These are phyloP conservation scores for Onchidella celtica DNA, from an alignment of 2,888 invertebrate genomes.

Conservation along the genomic window DNA sequence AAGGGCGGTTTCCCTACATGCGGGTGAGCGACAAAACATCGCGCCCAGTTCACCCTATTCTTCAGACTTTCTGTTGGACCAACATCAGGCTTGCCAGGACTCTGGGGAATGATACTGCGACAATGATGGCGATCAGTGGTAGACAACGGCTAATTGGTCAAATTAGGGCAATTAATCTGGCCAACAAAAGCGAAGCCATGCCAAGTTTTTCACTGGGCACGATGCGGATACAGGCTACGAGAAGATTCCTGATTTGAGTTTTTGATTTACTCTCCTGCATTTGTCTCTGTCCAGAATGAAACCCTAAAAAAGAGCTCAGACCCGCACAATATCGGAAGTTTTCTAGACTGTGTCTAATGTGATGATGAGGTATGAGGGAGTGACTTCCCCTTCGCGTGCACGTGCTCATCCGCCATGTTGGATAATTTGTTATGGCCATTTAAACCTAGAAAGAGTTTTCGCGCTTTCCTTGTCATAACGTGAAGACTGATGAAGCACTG, in stretches of 20 bases:
- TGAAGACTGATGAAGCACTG: no score
- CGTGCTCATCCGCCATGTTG: constrained; percentile 16
- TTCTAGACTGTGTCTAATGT: constrained; percentile 8
- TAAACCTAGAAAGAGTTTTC: background rate
- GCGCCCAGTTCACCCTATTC: background rate
- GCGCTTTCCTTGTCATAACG: no score
- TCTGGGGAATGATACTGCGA: background rate
- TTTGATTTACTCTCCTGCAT: constrained; percentile 10
- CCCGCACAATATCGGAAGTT: constrained; percentile 12
- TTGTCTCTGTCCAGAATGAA: no score
- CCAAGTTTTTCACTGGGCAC: background rate
- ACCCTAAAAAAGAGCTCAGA: no score
- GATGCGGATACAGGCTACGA: background rate
- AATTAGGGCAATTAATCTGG: constrained; percentile 37
- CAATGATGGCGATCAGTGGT: background rate
- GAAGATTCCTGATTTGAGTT: constrained; percentile 11
- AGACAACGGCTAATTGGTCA: constrained; percentile 22
- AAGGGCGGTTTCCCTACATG: background rate
- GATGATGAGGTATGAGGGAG: constrained; percentile 25
- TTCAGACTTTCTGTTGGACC: background rate
- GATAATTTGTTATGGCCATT: constrained; percentile 17
- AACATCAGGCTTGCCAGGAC: background rate
- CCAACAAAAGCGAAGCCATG: background rate
- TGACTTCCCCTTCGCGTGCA: background rate
- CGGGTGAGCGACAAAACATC: constrained; percentile 21